Base-by-base conservation (phyloP, 2,888 invertebrate species). In the Automeris io region DNA sequence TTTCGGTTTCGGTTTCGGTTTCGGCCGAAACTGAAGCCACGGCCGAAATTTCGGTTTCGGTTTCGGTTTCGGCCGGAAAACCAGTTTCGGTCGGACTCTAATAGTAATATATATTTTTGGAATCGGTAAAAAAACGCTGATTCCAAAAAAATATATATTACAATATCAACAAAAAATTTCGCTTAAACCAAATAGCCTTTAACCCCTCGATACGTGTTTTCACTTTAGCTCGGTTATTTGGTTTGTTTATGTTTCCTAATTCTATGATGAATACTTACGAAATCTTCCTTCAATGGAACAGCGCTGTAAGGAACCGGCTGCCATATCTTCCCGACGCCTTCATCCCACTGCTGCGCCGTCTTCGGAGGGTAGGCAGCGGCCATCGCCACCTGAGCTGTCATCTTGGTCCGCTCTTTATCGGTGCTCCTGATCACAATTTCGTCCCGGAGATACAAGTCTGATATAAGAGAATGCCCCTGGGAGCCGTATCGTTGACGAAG, bases 381-480 rank as follows among this genome's bases (percentile, higher is more conserved):
- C 78, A 83, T 79, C 0, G 83, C 83, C 23, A 80, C 61, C 45
- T 66, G 65, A 2, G 57, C 64, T 0, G 78, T 85, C 85, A 85
- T 85, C 59, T 85, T 83, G 0, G 85, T 78, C 33, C 85, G 53
- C 18, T 85, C 82, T 53, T 85, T 83, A n/a, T 82, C 81, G 0
- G 85, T 85, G 37, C 74, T 77, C 16, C 78, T 58, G 26, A 83
- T 51, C 3, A 57, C 42, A 18, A 85, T 69, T 45, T 85, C 78
- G 16, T 78, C 63, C 2, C 54, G 57, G 0, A 63, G 45, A 61
- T 81, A 85, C 3, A 79, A 31, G 36, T 67, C 62, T 0, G 81
- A 81, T 16, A 83, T 52, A 7, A 83, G 41, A 0, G 57, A 49
- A n/a, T 56, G 50, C 0, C 70, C 74, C 11, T 67, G 46, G 1